Evolutionary conservation across 2,888 invertebrate species (phyloP), one percentile per base, ranked within the genome.

Genomic region (Gymnoscelis rufifasciata): DNA sequence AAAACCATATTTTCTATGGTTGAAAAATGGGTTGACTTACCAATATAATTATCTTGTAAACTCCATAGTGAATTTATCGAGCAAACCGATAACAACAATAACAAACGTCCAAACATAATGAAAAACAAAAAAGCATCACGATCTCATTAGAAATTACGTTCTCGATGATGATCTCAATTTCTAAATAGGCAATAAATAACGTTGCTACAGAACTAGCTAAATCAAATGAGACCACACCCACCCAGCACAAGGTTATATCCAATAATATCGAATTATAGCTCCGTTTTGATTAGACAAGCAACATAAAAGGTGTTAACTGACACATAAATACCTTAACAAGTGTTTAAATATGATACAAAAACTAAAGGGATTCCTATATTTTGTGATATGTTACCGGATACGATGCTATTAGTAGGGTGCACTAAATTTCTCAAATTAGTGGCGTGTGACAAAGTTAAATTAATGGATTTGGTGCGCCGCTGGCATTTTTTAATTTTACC

Each of bases 391-490:
- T 76, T 73, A 66, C 86, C 83, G 87, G 86, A 86, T 78, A 78
- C 74, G 57, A 62, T 60, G 73, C 72, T 76, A 86, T 87, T 87
- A 86, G 80, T 72, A 64, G 62, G 60, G 50, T 52, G 76, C 73
- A 74, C 74, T 87, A 82, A 83, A 83, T 87, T 80, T 74, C 68
- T 84, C 82, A 83, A 86, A 87, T 87, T 84, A 83, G 81, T 77
- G 66, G 71, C 62, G 74, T 86, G 82, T 83, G 84, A 86, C 84
- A 87, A 79, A 84, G 76, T 78, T 75, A 83, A 75, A 87, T 87
- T 84, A 82, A 88, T 86, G 79, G 66, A 62, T 59, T 68, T 65
- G 74, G 14, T 73, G 65, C 60, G 66, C 67, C 65, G 48, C 57
- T 54, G 68, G 64, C 64, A 63, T 68, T 82, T 83, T 83, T 78